Base-by-base conservation (phyloP, 2,888 invertebrate species). In the Argyra leucocephala region DNA sequence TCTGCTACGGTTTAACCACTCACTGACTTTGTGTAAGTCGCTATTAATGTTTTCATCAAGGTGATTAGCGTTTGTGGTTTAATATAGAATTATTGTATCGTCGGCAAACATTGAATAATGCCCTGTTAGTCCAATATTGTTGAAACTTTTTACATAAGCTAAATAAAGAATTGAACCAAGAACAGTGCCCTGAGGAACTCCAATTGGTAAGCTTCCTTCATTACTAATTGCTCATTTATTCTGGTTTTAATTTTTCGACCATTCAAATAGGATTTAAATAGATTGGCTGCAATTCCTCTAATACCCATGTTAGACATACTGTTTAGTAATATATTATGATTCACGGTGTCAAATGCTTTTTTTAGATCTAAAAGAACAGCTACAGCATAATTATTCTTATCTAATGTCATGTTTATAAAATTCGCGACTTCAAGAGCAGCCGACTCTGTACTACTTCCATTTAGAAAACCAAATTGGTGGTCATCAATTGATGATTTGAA, bases 321-420 rank as follows among this genome's bases (percentile, higher is more conserved):
- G 15, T 23, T 36, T 21, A 65, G 15, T 7, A 65, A 59, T 31
- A 62, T 57, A 6, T 26, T n/a, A 59, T 65, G 65, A 24, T 48
- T 62, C 2, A 65, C 62, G 6, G 57, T 65, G 26, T 65, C 65
- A 24, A 65, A 65, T 9, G 65, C 65, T 22, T 65, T 65, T 22
- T 48, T 48, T 48, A 64, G 22, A 15, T 64, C 62, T 10, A 61
- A 24, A 21, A 61, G 61, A 22, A 64, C 26, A 10, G 61, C 61
- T 4, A 61, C 21, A 1, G 57, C 57, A 22, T 64, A 48, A 4
- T 57, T 22, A n/a, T 61, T 57, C 0, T 61, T 57, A 21, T 64
- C 61, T 2, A 64, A 22, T 21, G 64, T 31, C 18, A n/a, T 36
- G 18, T 37, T 22, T 9, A 64, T 58, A 22, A 36, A 64, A 3